Evolutionary conservation across 2,113 vertebrate species (phyloP).

Genomic region (Aphyosemion australe): DNA sequence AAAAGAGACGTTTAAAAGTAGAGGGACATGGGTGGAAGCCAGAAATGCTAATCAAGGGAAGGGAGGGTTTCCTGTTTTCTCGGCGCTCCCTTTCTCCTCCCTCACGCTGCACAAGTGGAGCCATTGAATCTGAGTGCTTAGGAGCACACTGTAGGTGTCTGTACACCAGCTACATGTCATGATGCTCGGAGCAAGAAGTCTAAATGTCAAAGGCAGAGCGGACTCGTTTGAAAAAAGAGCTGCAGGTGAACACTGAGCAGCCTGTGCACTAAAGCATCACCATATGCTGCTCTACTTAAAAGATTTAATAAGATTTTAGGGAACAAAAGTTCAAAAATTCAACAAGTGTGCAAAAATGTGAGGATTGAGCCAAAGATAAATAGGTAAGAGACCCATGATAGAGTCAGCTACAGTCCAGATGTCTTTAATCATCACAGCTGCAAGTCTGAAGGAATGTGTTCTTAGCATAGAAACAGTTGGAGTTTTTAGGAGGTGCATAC

Average conservation of each 20-base stretch:
- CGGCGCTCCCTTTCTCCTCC: slow-evolving; percentile 21
- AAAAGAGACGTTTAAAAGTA: slow-evolving; percentile 12
- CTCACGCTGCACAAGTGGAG: slow-evolving; percentile 35
- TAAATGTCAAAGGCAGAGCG: slow-evolving; percentile 2
- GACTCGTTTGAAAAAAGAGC: background rate
- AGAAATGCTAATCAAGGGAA: slow-evolving; percentile 20
- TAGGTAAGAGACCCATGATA: background rate
- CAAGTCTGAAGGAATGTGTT: background rate
- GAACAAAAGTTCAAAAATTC: too few species aligned
- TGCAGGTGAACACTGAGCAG: slow-evolving; percentile 1
- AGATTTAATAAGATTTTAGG: too few species aligned
- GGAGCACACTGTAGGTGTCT: slow-evolving; percentile 23
- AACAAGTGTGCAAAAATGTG: background rate
- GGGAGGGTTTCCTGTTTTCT: slow-evolving; percentile 57
- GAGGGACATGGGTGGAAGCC: slow-evolving; percentile 29
- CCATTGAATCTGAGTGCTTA: slow-evolving; percentile 42
- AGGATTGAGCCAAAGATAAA: background rate
- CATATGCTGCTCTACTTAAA: too few species aligned
- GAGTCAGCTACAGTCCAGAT: background rate
- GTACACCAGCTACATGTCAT: slow-evolving; percentile 22
- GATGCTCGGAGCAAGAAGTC: slow-evolving; percentile 8
- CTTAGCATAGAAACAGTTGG: background rate
- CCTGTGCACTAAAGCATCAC: background rate
- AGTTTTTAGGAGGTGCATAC: background rate
- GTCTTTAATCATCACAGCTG: background rate